phyloP scores from a whole-genome alignment of 30 jellyfish, hydroid and myxozoan species.

The Mastigias papua region DNA sequence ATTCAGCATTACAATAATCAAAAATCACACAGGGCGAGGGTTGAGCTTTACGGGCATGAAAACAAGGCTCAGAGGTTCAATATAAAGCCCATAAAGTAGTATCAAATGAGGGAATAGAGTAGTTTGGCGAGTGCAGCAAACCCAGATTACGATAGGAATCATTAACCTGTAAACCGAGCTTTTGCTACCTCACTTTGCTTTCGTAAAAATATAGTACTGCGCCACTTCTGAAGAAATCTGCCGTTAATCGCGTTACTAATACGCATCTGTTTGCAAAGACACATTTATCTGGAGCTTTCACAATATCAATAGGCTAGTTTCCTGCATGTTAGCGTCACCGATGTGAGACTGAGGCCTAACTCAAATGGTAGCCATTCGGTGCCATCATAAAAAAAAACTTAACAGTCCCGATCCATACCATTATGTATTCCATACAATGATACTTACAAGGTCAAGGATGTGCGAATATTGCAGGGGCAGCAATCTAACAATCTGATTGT shows the following conservation, averaged over 20 bases:
- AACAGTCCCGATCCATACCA: not conserved
- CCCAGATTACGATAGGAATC: too few species aligned
- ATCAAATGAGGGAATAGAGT: too few species aligned
- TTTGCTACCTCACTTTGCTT: too few species aligned
- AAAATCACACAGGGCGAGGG: too few species aligned
- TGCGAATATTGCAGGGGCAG: slow-evolving; percentile 95
- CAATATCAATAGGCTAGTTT: not conserved
- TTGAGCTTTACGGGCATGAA: too few species aligned
- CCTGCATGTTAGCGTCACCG: not conserved
- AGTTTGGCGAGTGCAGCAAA: too few species aligned
- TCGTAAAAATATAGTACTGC: too few species aligned
- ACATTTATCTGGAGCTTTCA: not conserved
- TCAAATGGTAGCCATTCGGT: not conserved
- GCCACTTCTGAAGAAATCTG: too few species aligned
- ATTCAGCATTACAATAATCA: too few species aligned
- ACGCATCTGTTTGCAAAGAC: not conserved
- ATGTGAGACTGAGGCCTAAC: not conserved
- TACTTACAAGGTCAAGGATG: slow-evolving; percentile 87
- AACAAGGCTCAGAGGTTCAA: too few species aligned
- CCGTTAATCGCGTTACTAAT: not conserved
- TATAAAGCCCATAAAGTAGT: too few species aligned
- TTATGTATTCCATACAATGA: not conserved
- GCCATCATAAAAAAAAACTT: not conserved
- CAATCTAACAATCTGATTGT: slow-evolving; percentile 72
- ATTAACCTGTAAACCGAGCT: too few species aligned